These are phyloP conservation scores for Rhodinocichla rosea DNA, from an alignment of 2,113 vertebrate genomes.

Conservation along the genomic window DNA sequence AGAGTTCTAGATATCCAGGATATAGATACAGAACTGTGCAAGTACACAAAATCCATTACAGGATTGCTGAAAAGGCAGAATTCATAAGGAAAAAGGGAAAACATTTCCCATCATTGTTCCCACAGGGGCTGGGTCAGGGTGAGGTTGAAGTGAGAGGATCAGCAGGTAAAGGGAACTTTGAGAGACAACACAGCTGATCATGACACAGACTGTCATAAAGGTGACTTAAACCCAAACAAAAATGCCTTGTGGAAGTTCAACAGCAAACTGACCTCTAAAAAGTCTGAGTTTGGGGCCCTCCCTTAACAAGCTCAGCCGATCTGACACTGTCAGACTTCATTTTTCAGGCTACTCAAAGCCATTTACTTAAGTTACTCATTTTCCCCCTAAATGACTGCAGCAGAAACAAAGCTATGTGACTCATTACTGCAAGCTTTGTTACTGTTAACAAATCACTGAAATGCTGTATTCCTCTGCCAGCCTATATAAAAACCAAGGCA, in stretches of 20 bases:
- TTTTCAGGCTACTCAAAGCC: background rate
- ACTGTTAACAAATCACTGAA: background rate
- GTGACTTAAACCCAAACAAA: background rate
- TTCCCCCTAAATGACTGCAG: background rate
- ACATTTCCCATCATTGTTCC: rapidly evolving
- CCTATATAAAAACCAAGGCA: background rate
- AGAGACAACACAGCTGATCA: background rate
- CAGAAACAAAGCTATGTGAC: background rate
- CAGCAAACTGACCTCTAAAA: background rate
- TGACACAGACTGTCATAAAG: background rate
- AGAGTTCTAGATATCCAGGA: background rate
- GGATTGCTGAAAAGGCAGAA: background rate
- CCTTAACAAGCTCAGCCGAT: background rate
- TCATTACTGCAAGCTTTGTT: background rate
- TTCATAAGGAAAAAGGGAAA: background rate
- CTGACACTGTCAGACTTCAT: background rate
- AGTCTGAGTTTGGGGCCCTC: background rate
- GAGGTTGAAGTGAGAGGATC: background rate
- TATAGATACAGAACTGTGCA: background rate
- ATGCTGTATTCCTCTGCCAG: background rate
- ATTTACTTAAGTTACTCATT: background rate
- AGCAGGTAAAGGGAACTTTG: background rate
- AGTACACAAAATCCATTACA: background rate
- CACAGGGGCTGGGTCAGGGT: background rate
- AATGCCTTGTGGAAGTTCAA: rapidly evolving